phyloP scores from a whole-genome alignment of 2,888 invertebrate genomes.

The Drosophila histrio region DNA sequence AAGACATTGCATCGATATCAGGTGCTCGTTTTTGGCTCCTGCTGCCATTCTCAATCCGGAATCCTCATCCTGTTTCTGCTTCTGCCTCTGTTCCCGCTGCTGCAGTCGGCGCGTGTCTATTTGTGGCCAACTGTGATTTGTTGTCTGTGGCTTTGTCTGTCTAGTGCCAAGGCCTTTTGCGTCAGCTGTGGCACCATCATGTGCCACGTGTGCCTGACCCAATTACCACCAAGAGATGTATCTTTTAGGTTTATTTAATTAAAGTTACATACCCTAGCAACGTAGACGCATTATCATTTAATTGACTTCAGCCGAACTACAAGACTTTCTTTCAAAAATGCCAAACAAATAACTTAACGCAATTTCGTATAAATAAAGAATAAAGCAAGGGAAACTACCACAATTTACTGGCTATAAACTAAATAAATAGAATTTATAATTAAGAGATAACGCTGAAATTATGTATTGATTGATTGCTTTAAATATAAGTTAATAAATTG shows the following conservation, averaged over 20 bases:
- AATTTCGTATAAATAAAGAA: no score
- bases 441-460: no score
- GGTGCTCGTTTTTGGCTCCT: conserved; percentile 37
- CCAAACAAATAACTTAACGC: no score
- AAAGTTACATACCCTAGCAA: not conserved
- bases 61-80: conserved; percentile 9
- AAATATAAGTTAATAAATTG: no score
- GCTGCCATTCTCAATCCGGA: not conserved
- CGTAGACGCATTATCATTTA: not conserved
- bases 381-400: no score
- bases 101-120: conserved; percentile 66
- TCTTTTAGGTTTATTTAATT: not conserved
- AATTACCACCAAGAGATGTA: conserved; percentile 42
- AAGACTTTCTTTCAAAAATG: not conserved
- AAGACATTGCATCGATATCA: conserved; percentile 46
- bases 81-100: not conserved
- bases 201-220: conserved; percentile 54
- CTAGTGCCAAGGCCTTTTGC: not conserved
- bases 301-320: not conserved
- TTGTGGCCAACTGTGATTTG: conserved; percentile 78
- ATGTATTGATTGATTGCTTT: no score
- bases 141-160: conserved; percentile 42
- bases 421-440: no score
- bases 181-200: conserved; percentile 59
- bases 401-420: no score